These are phyloP conservation scores for Borostomias antarcticus DNA, from an alignment of 2,797 vertebrate species.

Conservation along the genomic window DNA sequence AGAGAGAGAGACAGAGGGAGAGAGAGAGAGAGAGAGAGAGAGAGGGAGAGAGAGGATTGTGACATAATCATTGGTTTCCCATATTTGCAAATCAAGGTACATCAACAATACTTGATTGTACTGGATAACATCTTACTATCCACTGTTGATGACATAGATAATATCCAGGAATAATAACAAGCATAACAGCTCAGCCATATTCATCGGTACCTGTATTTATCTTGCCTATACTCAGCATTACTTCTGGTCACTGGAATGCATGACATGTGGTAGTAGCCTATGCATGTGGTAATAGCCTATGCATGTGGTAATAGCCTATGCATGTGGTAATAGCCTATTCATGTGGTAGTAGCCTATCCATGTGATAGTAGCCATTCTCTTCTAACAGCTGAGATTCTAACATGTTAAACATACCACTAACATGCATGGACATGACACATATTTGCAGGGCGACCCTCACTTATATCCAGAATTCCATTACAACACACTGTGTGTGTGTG, in stretches of 20 bases:
- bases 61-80: no score
- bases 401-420: slow-evolving; percentile 50
- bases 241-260: slow-evolving; percentile 53
- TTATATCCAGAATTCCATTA: slow-evolving; percentile 45
- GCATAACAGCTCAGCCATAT: slow-evolving; percentile 29
- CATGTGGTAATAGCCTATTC: no score
- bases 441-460: slow-evolving; percentile 41
- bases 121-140: neutral
- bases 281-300: no score
- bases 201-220: slow-evolving; percentile 13
- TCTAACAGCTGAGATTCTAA: slow-evolving; percentile 44
- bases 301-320: no score
- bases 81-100: no score
- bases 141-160: neutral
- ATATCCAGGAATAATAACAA: slow-evolving; percentile 7
- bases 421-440: slow-evolving; percentile 53
- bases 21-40: slow-evolving; percentile 10
- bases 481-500: slow-evolving; percentile 4
- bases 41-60: neutral
- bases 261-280: slow-evolving; percentile 39
- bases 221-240: slow-evolving; percentile 16
- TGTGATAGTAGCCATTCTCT: no score
- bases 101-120: neutral
- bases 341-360: no score
- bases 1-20: no score